phyloP scores from a whole-genome alignment of 2,113 vertebrate species.

The Otis tarda region DNA sequence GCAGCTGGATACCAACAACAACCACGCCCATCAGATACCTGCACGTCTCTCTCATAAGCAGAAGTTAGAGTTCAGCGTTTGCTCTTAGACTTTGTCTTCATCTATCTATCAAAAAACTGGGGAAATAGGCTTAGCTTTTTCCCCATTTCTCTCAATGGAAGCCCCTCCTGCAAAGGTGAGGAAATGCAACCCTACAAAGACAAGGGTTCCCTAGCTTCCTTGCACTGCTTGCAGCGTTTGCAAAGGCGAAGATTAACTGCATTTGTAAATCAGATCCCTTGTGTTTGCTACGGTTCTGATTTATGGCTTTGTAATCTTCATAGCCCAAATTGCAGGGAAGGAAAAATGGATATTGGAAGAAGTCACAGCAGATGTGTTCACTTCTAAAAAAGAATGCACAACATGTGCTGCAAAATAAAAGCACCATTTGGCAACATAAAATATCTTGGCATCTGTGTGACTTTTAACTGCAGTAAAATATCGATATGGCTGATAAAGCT shows the following conservation, averaged over 20 bases:
- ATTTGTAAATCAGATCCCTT: slow-evolving; percentile 61
- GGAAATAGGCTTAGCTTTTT: neutral
- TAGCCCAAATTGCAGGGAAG: slow-evolving; percentile 65
- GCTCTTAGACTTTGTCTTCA: neutral
- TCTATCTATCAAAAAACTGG: neutral
- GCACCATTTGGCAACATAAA: slow-evolving; percentile 81
- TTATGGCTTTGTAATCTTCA: slow-evolving; percentile 68
- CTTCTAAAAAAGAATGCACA: slow-evolving; percentile 77
- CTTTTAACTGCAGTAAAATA: slow-evolving; percentile 79
- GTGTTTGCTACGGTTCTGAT: slow-evolving; percentile 46
- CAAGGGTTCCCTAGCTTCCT: neutral
- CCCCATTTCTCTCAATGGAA: neutral
- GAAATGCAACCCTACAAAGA: slow-evolving; percentile 13
- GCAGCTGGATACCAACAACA: neutral
- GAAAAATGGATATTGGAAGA: slow-evolving; percentile 66
- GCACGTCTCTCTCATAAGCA: neutral
- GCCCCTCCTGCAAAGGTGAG: neutral
- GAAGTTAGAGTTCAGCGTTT: neutral
- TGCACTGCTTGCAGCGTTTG: neutral
- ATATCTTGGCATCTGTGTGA: slow-evolving; percentile 77
- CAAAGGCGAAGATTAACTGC: slow-evolving; percentile 32
- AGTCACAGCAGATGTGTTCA: slow-evolving; percentile 79
- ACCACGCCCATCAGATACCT: neutral
- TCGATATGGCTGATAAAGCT: slow-evolving; percentile 74
- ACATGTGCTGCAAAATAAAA: slow-evolving; percentile 80